These are phyloP conservation scores for Echinometra lucunter DNA, from an alignment of 53 echinoderm and acorn worm species.

Conservation along the genomic window DNA sequence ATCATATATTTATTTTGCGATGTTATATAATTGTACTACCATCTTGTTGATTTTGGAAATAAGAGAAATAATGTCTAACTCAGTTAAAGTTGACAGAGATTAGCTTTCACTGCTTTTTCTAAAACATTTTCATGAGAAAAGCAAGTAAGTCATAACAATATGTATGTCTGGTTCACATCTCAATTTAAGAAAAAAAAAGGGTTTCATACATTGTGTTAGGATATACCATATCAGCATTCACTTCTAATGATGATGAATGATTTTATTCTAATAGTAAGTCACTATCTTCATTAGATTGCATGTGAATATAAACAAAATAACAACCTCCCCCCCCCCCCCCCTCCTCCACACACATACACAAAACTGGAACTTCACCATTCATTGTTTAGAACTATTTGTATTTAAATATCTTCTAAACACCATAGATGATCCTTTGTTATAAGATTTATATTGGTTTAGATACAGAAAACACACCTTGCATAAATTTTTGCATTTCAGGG, in stretches of 20 bases:
- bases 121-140: not conserved
- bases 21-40: too few species aligned
- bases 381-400: not conserved
- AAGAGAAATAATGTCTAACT: not conserved
- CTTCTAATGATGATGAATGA: not conserved
- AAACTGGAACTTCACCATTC: not conserved
- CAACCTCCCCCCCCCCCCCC: too few species aligned
- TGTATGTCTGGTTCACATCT: not conserved
- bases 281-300: constrained; percentile 30
- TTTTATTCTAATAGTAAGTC: not conserved
- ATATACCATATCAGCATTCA: not conserved
- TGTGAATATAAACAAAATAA: not conserved
- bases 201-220: not conserved
- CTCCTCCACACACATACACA: too few species aligned
- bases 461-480: too few species aligned
- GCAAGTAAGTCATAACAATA: not conserved
- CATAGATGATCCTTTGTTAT: too few species aligned
- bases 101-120: not conserved
- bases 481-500: not conserved
- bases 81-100: not conserved
- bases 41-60: too few species aligned
- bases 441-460: too few species aligned
- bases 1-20: too few species aligned
- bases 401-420: too few species aligned
- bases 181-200: not conserved